A percentile compares a stretch with the other conserved stretches of the same genome.
Conservation (phyloP, 2,888 invertebrate genomes). For the Sialis fuliginosa region DNA sequence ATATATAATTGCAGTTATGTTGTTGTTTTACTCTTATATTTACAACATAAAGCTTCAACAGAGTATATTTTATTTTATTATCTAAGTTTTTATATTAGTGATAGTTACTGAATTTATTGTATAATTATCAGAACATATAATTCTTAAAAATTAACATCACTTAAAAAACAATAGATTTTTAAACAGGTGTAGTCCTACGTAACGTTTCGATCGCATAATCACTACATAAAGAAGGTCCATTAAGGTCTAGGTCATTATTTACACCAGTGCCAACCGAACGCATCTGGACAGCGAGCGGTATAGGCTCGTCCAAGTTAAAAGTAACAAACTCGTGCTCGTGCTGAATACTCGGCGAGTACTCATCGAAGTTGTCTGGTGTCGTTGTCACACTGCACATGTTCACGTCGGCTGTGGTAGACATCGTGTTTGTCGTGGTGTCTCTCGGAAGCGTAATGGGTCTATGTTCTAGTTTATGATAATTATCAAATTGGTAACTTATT, state of each 20-base stretch:
- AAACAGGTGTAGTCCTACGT: conserved; percentile 40
- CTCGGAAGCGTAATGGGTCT: conserved; percentile 29
- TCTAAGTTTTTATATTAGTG: conserved; percentile 29
- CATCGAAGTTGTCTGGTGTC: conserved; percentile 21
- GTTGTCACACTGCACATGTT: conserved; percentile 22
- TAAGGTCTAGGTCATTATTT: conserved; percentile 8
- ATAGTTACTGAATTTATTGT: background rate
- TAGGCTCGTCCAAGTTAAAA: conserved; percentile 42
- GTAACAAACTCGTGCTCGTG: conserved; percentile 51
- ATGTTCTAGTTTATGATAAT: conserved; percentile 13
- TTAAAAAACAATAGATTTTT: conserved; percentile 17
- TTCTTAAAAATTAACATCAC: no score
- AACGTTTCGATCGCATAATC: conserved; percentile 31
- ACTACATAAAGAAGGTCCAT: conserved; percentile 16
- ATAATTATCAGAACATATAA: no score
- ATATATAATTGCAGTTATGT: background rate
- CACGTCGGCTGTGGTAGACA: conserved; percentile 44
- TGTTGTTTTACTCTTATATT: conserved; percentile 17
- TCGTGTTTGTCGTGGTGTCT: conserved; percentile 49
- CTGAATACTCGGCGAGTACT: conserved; percentile 33
- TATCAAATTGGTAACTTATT: conserved; percentile 39
- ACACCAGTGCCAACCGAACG: conserved; percentile 26
- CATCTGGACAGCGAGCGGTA: conserved; percentile 24
- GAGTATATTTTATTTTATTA: conserved; percentile 28
- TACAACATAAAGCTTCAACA: conserved; percentile 35